Evolutionary conservation across 2,113 vertebrate species (phyloP).

Genomic region (Orientallactaga bullata): DNA sequence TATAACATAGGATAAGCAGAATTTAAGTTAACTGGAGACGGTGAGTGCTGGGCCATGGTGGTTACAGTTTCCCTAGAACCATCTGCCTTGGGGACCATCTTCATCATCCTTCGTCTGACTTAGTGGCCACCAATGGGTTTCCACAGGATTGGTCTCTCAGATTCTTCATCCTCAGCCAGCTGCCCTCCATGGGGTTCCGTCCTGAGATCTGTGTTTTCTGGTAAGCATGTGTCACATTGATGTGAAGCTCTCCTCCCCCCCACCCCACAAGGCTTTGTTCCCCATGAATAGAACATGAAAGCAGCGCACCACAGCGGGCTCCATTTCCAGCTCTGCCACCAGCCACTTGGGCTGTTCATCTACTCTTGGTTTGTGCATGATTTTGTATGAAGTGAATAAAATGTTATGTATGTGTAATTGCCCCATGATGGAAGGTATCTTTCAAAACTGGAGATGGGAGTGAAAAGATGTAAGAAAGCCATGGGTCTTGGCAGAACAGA

Average conservation of each 20-base stretch:
- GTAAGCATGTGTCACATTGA: slow-evolving; percentile 2
- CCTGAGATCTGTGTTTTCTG: slow-evolving; percentile 47
- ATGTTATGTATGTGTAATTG: not conserved
- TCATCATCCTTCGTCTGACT: slow-evolving; percentile 10
- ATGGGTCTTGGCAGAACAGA: slow-evolving; percentile 7
- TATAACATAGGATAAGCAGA: not conserved
- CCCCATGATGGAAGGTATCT: not conserved
- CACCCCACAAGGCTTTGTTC: slow-evolving; percentile 28
- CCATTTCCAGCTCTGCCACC: not conserved
- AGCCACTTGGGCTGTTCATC: not conserved
- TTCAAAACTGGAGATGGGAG: not conserved
- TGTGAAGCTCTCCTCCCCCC: not conserved
- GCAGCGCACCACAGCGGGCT: not conserved
- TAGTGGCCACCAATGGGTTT: not conserved
- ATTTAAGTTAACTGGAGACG: not conserved
- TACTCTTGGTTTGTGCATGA: slow-evolving; percentile 20
- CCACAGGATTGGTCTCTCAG: not conserved
- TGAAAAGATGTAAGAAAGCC: not conserved
- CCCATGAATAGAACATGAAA: not conserved
- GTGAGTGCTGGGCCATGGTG: fast-evolving
- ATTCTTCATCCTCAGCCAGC: not conserved
- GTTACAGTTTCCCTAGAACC: not conserved
- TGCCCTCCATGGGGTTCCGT: not conserved
- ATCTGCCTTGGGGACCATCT: not conserved
- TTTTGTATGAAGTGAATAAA: not conserved